Percentiles rank a stretch among this genome's conserved stretches.
Evolutionary conservation across 2,797 vertebrate species (phyloP).

Genomic region (Aldrovandia affinis): DNA sequence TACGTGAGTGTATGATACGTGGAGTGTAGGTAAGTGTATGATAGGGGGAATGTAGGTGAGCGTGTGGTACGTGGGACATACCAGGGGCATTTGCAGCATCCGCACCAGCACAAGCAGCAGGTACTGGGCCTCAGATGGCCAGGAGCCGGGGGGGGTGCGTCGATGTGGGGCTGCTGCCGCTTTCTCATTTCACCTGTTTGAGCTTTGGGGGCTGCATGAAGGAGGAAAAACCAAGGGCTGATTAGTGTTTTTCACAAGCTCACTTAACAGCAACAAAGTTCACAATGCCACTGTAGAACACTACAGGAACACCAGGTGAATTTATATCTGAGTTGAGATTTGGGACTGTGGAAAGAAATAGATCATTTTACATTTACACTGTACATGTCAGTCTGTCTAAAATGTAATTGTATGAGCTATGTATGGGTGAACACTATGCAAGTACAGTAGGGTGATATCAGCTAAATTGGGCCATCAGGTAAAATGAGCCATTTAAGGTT

Average conservation of each 20-base stretch:
- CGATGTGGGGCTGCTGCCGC: conserved; percentile 95
- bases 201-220: conserved; percentile 71
- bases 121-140: conserved; percentile 94
- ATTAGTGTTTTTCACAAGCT: background rate
- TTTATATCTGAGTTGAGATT: background rate
- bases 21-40: background rate
- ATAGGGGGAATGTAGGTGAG: background rate
- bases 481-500: too few species aligned
- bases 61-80: conserved; percentile 66
- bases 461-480: too few species aligned
- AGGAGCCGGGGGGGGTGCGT: conserved; percentile 87
- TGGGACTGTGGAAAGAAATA: background rate
- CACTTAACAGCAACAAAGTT: background rate
- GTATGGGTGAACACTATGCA: too few species aligned
- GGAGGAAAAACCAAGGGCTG: background rate
- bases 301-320: background rate
- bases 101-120: conserved; percentile 98
- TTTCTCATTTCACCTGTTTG: conserved; percentile 96
- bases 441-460: too few species aligned
- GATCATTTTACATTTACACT: too few species aligned
- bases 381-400: too few species aligned
- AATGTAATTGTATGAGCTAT: too few species aligned
- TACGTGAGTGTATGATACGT: background rate
- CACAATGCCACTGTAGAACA: background rate
- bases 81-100: conserved; percentile 99